phyloP scores from a whole-genome alignment of 2,888 invertebrate species.

The Crioceris asparagi region DNA sequence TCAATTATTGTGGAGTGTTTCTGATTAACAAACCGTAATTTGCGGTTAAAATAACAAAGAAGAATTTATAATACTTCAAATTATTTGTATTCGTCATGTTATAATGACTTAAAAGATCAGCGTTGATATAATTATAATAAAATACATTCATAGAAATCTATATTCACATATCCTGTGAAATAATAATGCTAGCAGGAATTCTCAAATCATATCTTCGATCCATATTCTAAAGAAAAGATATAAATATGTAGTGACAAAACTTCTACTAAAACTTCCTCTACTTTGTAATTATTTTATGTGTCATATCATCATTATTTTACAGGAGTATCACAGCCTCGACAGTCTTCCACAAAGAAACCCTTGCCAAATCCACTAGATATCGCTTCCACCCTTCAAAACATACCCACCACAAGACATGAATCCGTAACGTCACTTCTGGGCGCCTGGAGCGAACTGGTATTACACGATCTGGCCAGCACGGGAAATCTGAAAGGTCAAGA shows the following conservation, averaged over 20 bases:
- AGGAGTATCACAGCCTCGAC: slow-evolving; percentile 42
- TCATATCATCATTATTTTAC: slow-evolving; percentile 20
- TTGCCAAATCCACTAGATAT: slow-evolving; percentile 52
- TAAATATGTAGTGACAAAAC: not conserved
- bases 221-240: too few species aligned
- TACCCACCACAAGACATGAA: slow-evolving; percentile 51
- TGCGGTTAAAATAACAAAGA: too few species aligned
- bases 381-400: slow-evolving; percentile 46
- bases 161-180: too few species aligned
- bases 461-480: slow-evolving; percentile 61
- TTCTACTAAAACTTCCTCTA: not conserved
- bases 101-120: too few species aligned
- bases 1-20: too few species aligned
- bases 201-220: too few species aligned
- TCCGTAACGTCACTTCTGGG: slow-evolving; percentile 68
- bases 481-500: slow-evolving; percentile 47
- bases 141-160: too few species aligned
- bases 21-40: too few species aligned
- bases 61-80: too few species aligned
- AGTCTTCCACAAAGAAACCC: slow-evolving; percentile 44
- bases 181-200: too few species aligned
- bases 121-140: too few species aligned
- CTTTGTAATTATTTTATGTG: slow-evolving; percentile 1
- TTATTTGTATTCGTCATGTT: too few species aligned
- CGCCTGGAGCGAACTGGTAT: slow-evolving; percentile 68